Evolutionary conservation across 2,797 vertebrate genomes (phyloP), one percentile per base, ranked within the genome.

Genomic region (Amphiprion clarkii): DNA sequence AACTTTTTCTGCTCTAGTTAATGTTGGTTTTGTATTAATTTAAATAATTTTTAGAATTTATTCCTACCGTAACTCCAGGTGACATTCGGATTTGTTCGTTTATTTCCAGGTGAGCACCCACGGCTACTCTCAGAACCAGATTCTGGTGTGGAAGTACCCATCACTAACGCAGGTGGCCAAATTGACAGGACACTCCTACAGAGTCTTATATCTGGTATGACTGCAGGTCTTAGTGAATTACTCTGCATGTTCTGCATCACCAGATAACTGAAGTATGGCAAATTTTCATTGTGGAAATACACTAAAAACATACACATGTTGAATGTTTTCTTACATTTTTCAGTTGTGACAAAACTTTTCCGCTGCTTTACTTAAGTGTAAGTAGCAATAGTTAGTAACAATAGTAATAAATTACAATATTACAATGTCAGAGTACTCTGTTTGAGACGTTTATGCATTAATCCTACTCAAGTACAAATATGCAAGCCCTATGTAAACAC

Each of bases 61-160:
- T 11, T 16, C 11, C 11, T 12, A 39, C 36, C 2, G 10, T 39
- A 39, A 39, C 8, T 33, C 33, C 33, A 33, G 33, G 33, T 39
- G 36, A 39, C 1, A 8, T 46, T 19, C 2, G 2, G 1, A 19
- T 49, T 9, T 49, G n/a, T 49, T 9, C 21, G 6, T 48, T 6
- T 53, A 25, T 64, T 63, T 56, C 27, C 66, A 96, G 95, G 95
- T 96, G 79, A 96, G 95, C 92, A 96, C 95, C 65, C 95, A 96
- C 4, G 95, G 95, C 62, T 96, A 96, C 92, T 96, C 95, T 57
- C 95, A 96, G 91, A 96, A 96, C 88, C 95, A 96, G 92, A 96
- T 96, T 82, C 91, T 96, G 86, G 95, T 96, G 84, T 96, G 95
- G 95, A 96, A 96, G 77, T 96, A 96, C 81, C 95, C 95, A 0